Base-by-base conservation (phyloP, 2,888 invertebrate genomes). In the Palloptera scutellata region DNA sequence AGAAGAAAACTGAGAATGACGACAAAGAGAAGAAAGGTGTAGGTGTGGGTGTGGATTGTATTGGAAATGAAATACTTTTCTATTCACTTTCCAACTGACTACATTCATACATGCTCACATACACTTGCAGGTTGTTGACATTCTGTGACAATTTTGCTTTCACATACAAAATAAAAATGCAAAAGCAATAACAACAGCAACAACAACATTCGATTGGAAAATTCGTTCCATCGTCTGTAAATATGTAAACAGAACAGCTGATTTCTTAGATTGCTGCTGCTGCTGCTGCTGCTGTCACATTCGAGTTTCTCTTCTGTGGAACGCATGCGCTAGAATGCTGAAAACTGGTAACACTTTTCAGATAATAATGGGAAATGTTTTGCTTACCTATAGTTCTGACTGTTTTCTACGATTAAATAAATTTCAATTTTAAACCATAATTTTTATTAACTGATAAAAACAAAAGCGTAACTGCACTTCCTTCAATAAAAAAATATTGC, bases 61-160 rank as follows among this genome's bases (percentile, higher is more conserved):
- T 30, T 30, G 30, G 30, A 30, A 30, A 30, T 30, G 30, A 30
- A 30, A 30, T 30, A 30, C 30, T 30, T 30, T 30, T 30, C 30
- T 30, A 30, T 30, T 30, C 30, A 30, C 30, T 30, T 30, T 6
- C 30, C 30, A 30, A n/a, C 11, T 6, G 17, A 45, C 42, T 57
- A 10, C 40, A 57, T n/a, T 8, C 5, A 17, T 10, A 41, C 9
- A 15, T 30, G 10, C 12, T 10, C 20, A 19, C 13, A 17, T 62
- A n/a, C 61, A 19, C 12, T 42, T 51, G 54, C 62, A 70, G 70
- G 70, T 68, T 70, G 72, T 68, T 72, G 70, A 72, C 72, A 68
- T 67, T 67, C 65, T 66, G 66, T 70, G 64, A 68, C 68, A 70
- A 61, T 68, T 72, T 64, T 59, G 30, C 17, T 48, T 63, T 60